Conservation (phyloP, 2,888 invertebrate species). For the Sphinx pinastri region DNA sequence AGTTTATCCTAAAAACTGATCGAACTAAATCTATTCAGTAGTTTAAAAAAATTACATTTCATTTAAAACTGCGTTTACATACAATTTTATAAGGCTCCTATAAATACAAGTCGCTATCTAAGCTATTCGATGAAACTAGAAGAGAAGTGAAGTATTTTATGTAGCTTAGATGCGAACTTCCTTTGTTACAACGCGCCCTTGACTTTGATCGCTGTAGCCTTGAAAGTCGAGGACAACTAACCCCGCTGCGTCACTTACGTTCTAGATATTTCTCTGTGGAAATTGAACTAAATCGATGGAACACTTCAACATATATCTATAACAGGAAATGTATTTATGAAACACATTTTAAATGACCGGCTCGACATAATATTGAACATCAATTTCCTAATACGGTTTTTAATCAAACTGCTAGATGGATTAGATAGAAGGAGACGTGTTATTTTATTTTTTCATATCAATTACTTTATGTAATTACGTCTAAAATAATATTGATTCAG, state of each 20-base stretch:
- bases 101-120: neutral
- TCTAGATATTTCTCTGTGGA: neutral
- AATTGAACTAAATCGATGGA: neutral
- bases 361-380: neutral
- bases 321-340: neutral
- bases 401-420: conserved; percentile 7
- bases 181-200: conserved; percentile 5
- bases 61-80: too few relatives aligned
- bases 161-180: neutral
- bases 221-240: neutral
- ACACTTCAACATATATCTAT: too few relatives aligned
- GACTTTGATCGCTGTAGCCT: neutral
- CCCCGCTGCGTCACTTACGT: conserved; percentile 1
- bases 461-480: neutral
- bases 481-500: neutral
- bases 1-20: too few relatives aligned
- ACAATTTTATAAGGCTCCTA: too few relatives aligned
- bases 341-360: neutral
- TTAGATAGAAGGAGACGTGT: neutral
- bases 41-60: too few relatives aligned
- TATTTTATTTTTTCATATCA: neutral
- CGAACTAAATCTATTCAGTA: too few relatives aligned
- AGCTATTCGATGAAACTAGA: neutral
- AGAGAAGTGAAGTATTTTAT: neutral
- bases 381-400: neutral